Percentiles rank a stretch among this genome's conserved stretches.
Evolutionary conservation across 2,888 invertebrate genomes (phyloP).

Genomic region (Cryptosula pallasiana): DNA sequence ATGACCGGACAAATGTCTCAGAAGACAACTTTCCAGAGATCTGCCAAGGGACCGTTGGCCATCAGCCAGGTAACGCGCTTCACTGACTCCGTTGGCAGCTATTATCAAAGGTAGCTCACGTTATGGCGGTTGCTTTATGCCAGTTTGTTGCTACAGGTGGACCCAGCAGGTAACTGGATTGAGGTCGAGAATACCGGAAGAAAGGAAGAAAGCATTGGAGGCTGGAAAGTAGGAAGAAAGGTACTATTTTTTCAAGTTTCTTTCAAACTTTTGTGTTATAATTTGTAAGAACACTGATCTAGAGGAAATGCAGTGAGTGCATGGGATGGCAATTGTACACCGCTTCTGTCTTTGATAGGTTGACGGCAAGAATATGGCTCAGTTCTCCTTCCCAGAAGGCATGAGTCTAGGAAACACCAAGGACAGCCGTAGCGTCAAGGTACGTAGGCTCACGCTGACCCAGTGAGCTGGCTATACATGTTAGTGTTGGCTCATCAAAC

Average conservation of each 20-base stretch:
- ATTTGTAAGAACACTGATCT: no score
- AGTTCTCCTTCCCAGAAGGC: conserved; percentile 23
- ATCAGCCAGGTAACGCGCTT: conserved; percentile 36
- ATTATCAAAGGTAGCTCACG: conserved; percentile 37
- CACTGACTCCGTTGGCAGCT: not conserved
- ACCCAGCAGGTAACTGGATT: conserved; percentile 55
- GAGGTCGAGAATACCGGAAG: conserved; percentile 55
- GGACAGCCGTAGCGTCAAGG: conserved; percentile 20
- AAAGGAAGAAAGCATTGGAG: conserved; percentile 52
- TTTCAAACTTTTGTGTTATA: no score
- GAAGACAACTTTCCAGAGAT: conserved; percentile 58
- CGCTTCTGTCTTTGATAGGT: no score
- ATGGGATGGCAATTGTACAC: no score
- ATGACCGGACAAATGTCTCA: conserved; percentile 56
- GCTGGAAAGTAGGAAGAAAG: conserved; percentile 51
- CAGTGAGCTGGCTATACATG: no score
- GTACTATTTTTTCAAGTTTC: conserved; percentile 34
- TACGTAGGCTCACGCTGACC: conserved; percentile 25
- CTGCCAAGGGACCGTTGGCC: conserved; percentile 56
- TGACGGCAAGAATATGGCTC: conserved; percentile 12
- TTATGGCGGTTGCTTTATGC: conserved; percentile 43
- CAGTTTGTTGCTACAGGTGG: conserved; percentile 48
- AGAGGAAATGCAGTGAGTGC: no score
- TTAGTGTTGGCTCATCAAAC: no score
- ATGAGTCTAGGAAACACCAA: conserved; percentile 15